These are phyloP conservation scores for Nyctibius bracteatus DNA, from an alignment of 2,113 vertebrate species.

Conservation along the genomic window DNA sequence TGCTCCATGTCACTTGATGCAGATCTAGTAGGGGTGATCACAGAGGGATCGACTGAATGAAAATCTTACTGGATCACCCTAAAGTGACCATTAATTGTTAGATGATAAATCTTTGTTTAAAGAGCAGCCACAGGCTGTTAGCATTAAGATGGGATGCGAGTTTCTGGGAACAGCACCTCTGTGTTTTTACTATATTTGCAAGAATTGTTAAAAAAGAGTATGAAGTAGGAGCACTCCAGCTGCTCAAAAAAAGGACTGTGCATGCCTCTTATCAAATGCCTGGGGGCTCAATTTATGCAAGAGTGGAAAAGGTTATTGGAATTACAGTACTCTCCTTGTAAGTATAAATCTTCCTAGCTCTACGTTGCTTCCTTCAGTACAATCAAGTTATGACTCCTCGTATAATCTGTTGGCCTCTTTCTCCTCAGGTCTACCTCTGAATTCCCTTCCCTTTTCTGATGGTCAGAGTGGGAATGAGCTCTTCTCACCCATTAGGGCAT, in stretches of 20 bases:
- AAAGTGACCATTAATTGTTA: not conserved
- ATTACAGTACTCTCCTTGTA: not conserved
- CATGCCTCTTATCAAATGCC: not conserved
- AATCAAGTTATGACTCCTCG: not conserved
- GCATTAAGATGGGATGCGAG: not conserved
- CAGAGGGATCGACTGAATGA: accelerated
- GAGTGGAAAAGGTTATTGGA: conserved; percentile 42
- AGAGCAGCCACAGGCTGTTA: not conserved
- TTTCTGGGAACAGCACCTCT: not conserved
- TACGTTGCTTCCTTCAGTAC: not conserved
- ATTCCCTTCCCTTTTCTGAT: not conserved
- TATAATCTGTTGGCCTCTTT: not conserved
- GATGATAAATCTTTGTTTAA: not conserved
- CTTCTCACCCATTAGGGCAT: not conserved
- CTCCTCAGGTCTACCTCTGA: not conserved
- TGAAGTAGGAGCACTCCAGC: not conserved
- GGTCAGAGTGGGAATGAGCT: not conserved
- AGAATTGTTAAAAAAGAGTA: not conserved
- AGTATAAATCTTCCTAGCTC: not conserved
- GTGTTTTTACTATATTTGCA: not conserved
- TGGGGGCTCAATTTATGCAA: conserved; percentile 27
- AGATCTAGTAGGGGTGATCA: not conserved
- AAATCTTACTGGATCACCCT: not conserved
- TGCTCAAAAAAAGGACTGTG: not conserved
- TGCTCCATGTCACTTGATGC: not conserved